These are phyloP conservation scores for Clitarchus hookeri DNA, from an alignment of 2,888 invertebrate species.

Conservation along the genomic window DNA sequence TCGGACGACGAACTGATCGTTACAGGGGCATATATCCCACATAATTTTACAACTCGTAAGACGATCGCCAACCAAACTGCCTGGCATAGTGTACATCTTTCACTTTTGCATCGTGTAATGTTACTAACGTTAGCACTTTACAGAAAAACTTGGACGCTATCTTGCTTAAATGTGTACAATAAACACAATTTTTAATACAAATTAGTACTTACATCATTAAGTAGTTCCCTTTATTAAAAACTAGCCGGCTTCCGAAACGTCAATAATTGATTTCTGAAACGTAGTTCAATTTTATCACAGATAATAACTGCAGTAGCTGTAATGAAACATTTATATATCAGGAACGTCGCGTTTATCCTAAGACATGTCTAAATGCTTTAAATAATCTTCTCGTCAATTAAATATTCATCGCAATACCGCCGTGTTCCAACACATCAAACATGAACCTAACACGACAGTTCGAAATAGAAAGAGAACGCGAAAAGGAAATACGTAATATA, in stretches of 20 bases:
- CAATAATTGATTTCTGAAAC: not conserved
- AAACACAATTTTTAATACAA: too few species aligned
- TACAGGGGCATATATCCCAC: too few species aligned
- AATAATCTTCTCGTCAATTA: not conserved
- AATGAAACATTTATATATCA: not conserved
- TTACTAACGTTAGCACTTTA: too few species aligned
- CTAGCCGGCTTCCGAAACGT: slow-evolving; percentile 8
- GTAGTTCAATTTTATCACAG: not conserved
- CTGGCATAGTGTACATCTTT: too few species aligned
- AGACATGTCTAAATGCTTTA: not conserved
- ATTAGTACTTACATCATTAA: not conserved
- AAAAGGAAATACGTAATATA: not conserved
- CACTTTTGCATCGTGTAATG: too few species aligned
- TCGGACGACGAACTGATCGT: too few species aligned
- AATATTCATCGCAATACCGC: not conserved
- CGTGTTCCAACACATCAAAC: not conserved
- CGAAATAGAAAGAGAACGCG: not conserved
- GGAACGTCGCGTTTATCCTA: not conserved
- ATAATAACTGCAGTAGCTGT: not conserved
- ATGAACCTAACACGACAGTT: not conserved
- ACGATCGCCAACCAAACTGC: too few species aligned
- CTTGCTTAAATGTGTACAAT: too few species aligned
- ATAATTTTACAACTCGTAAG: too few species aligned
- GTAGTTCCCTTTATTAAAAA: not conserved
- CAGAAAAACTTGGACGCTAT: too few species aligned